phyloP scores from a whole-genome alignment of 2,797 vertebrate species.

The Rhadinocentrus ornatus region DNA sequence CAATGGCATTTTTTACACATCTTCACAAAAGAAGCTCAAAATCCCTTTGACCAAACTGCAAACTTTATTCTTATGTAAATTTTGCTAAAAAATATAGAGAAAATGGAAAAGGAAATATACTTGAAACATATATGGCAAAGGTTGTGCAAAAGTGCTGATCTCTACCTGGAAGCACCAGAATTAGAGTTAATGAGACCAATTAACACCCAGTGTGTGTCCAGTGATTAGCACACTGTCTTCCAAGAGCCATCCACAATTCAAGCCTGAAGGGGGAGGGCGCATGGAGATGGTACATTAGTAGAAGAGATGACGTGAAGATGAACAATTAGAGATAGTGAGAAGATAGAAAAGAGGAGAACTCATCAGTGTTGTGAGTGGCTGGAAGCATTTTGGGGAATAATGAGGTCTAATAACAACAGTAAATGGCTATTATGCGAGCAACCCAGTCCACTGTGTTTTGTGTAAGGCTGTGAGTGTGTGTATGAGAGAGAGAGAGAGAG shows the following conservation, averaged over 20 bases:
- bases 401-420: constrained; percentile 45
- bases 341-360: constrained; percentile 30
- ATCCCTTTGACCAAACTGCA: background rate
- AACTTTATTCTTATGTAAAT: background rate
- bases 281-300: constrained; percentile 11
- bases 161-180: constrained; percentile 48
- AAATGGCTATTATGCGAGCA: constrained; percentile 43
- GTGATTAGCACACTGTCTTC: constrained; percentile 60
- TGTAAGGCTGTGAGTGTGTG: constrained; percentile 8
- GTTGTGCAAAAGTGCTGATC: constrained; percentile 34
- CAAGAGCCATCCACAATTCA: constrained; percentile 41
- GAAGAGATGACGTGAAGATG: constrained; percentile 17
- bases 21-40: background rate
- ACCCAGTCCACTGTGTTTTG: background rate
- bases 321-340: constrained; percentile 32
- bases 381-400: constrained; percentile 49
- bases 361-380: constrained; percentile 27
- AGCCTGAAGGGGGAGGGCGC: constrained; percentile 13
- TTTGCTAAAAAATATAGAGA: background rate
- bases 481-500: background rate
- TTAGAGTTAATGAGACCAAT: constrained; percentile 66
- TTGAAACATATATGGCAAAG: constrained; percentile 19
- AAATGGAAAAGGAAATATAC: constrained; percentile 5
- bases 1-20: background rate
- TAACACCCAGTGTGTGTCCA: constrained; percentile 57